Percentiles rank a stretch among this genome's conserved stretches.
phyloP scores from a whole-genome alignment of 1,140 invertebrate species.

The Leptoteleia sp. region DNA sequence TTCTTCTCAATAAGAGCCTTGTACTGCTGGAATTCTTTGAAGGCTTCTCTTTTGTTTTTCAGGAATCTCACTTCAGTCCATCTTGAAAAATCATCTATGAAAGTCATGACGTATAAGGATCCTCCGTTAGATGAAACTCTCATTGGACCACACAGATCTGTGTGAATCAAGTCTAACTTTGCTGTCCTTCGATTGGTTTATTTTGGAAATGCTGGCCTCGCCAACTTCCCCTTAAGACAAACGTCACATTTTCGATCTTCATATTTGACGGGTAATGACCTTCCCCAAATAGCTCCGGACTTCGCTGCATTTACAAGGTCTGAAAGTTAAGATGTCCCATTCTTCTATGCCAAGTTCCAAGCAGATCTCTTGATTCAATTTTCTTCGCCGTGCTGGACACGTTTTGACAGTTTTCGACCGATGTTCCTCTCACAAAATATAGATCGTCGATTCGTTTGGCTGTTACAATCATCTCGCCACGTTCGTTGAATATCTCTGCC shows the following conservation, averaged over 20 bases:
- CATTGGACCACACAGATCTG: background rate
- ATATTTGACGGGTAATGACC: background rate
- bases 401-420: background rate
- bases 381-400: background rate
- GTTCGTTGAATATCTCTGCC: constrained; percentile 5
- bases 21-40: constrained; percentile 63
- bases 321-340: constrained; percentile 21
- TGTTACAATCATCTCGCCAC: constrained; percentile 3
- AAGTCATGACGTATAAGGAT: background rate
- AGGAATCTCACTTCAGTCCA: constrained; percentile 63
- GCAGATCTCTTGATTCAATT: background rate
- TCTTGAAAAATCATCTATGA: background rate
- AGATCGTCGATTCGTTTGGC: constrained; percentile 7
- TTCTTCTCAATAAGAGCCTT: constrained; percentile 66
- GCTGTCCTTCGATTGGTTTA: background rate
- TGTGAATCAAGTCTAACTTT: background rate
- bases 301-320: constrained; percentile 5
- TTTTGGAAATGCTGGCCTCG: background rate
- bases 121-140: background rate
- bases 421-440: constrained; percentile 3
- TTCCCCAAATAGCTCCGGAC: background rate
- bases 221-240: constrained; percentile 23
- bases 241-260: constrained; percentile 2
- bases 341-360: constrained; percentile 16
- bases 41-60: constrained; percentile 66